Evolutionary conservation across 2,888 invertebrate species (phyloP).

Genomic region (Chouioia cunea): DNA sequence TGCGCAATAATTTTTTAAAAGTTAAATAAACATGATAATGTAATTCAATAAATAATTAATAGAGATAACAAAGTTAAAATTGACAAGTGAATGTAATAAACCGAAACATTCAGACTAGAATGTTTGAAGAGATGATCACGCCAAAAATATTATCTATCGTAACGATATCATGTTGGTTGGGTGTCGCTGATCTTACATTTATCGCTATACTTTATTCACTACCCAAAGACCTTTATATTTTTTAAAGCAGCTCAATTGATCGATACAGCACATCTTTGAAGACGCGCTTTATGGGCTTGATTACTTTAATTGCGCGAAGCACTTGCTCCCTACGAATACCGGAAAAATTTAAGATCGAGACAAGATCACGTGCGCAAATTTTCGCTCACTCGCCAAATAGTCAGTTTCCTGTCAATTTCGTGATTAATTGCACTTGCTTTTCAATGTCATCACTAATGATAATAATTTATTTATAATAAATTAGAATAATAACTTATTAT

Average conservation of each 20-base stretch:
- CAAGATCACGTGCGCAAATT: constrained; percentile 13
- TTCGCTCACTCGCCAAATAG: not conserved
- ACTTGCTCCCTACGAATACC: constrained; percentile 32
- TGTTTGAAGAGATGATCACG: too few species aligned
- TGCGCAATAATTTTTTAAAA: too few species aligned
- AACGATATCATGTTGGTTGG: constrained; percentile 14
- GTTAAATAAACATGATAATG: too few species aligned
- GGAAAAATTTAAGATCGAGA: constrained; percentile 40
- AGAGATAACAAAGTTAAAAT: too few species aligned
- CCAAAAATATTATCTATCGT: constrained; percentile 10
- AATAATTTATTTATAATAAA: not conserved
- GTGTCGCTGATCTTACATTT: constrained; percentile 30
- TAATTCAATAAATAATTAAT: too few species aligned
- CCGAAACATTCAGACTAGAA: too few species aligned
- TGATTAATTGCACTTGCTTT: not conserved
- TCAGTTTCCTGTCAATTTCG: not conserved
- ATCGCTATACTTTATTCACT: constrained; percentile 30
- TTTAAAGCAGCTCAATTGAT: constrained; percentile 45
- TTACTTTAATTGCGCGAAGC: constrained; percentile 43
- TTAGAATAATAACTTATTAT: not conserved
- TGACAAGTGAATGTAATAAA: too few species aligned
- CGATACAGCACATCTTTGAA: constrained; percentile 38
- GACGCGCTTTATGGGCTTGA: constrained; percentile 44
- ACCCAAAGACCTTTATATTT: constrained; percentile 32
- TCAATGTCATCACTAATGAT: not conserved